These are phyloP conservation scores for Phymatocera aterrima DNA, from an alignment of 2,888 invertebrate genomes.

Conservation along the genomic window DNA sequence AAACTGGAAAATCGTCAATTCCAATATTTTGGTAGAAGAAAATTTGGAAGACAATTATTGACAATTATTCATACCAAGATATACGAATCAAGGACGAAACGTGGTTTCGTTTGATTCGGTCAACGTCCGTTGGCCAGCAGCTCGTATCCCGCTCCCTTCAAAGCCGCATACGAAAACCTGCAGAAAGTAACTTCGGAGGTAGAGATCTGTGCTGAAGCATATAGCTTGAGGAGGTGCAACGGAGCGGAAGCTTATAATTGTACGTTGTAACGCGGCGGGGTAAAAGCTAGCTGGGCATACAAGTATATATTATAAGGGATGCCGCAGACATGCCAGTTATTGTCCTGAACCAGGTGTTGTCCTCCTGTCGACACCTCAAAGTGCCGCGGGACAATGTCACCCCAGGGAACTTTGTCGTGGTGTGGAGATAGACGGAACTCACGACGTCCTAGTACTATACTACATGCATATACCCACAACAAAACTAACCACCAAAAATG, in stretches of 20 bases:
- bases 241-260: constrained; percentile 43
- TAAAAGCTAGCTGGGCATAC: not conserved
- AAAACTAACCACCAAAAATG: constrained; percentile 33
- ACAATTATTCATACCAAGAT: no score
- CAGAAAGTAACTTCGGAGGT: not conserved
- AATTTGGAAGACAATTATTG: not conserved
- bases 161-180: not conserved
- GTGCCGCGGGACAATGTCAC: constrained; percentile 50
- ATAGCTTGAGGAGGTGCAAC: not conserved
- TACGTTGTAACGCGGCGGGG: not conserved
- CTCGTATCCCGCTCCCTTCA: no score
- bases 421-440: not conserved
- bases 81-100: no score
- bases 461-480: no score
- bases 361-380: constrained; percentile 67
- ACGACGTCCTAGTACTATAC: no score
- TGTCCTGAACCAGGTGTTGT: constrained; percentile 64
- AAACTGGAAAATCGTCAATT: no score
- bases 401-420: constrained; percentile 10
- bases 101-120: not conserved
- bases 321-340: constrained; percentile 53
- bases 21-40: not conserved
- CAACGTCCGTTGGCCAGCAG: no score
- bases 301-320: constrained; percentile 31
- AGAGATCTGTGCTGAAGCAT: not conserved